Evolutionary conservation across 2,113 vertebrate species (phyloP), one percentile per base, ranked within the genome.

Genomic region (Psittacara wagleri): DNA sequence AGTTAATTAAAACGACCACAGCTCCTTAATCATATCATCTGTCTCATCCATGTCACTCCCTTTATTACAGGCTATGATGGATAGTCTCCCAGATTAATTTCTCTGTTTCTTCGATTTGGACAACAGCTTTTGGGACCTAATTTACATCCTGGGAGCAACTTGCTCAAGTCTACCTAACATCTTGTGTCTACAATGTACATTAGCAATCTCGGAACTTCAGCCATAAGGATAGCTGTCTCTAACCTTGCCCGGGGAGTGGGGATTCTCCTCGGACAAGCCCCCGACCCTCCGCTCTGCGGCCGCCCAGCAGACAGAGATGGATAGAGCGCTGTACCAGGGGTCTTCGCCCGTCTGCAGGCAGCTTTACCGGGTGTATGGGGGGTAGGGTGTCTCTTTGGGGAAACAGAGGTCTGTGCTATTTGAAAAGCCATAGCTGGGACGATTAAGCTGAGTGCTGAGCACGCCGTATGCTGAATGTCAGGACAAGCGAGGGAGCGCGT

Each of bases 1-100:
- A 99, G 99, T 99, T 99, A 99, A 99, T 99, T 99, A 99, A 99
- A 99, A 99, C 99, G 99, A 99, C 99, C 99, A 98, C 98, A 98
- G 99, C 99, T 99, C 99, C 99, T 99, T 99, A 99, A 99, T 99
- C 99, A 99, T 99, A 99, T 99, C 99, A 99, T 99, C 98, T 99
- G 98, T 99, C 99, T 99, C 98, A 99, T 98, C 98, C 99, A 98
- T 98, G 99, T 99, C 99, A 97, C 98, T 99, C 98, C 98, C 99
- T 99, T 99, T 99, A 99, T 99, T 99, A 98, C 99, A 98, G 96
- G 97, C 98, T 97, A 97, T 99, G 99, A 99, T 99, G 98, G 99
- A 99, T 99, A 98, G 99, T 97, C 97, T 98, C 97, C 97, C 98
- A 99, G 98, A 99, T 99, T 99, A 99, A 99, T 99, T 99, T 98